Conservation (phyloP, 1,140 invertebrate species). For the Tetragnatha versicolor region DNA sequence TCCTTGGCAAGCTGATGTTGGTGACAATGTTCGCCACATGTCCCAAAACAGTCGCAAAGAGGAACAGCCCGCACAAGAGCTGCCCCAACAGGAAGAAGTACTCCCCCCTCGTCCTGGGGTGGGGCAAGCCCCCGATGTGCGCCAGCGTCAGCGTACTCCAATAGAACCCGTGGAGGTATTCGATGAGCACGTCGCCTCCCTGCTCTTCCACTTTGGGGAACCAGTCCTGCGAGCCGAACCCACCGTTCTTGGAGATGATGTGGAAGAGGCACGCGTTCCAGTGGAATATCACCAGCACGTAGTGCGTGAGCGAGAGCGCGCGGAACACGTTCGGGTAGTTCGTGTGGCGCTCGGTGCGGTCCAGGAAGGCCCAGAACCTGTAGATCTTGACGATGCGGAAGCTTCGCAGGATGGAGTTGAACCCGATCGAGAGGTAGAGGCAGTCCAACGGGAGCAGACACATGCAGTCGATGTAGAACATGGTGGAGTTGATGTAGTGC, state of each 20-base stretch:
- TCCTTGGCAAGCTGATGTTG: conserved; percentile 89
- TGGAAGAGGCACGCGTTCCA: conserved; percentile 99
- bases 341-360: conserved; percentile 96
- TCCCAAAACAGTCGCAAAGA: conserved; percentile 86
- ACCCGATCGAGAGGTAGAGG: conserved; percentile 96
- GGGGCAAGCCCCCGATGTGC: conserved; percentile 77
- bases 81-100: conserved; percentile 90
- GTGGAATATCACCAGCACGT: conserved; percentile 97
- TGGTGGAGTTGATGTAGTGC: conserved; percentile 98
- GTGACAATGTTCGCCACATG: conserved; percentile 96
- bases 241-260: conserved; percentile 93
- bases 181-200: conserved; percentile 85
- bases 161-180: conserved; percentile 97
- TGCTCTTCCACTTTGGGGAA: conserved; percentile 71
- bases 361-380: conserved; percentile 98
- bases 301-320: conserved; percentile 90
- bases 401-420: conserved; percentile 95
- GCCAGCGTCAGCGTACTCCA: conserved; percentile 96
- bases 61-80: conserved; percentile 85
- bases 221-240: conserved; percentile 90
- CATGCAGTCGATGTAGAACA: conserved; percentile 98
- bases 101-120: conserved; percentile 83
- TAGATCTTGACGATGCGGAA: conserved; percentile 98
- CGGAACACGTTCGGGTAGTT: conserved; percentile 98
- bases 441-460: conserved; percentile 97